phyloP scores from a whole-genome alignment of 1,140 invertebrate species.

The Drosophila triauraria region DNA sequence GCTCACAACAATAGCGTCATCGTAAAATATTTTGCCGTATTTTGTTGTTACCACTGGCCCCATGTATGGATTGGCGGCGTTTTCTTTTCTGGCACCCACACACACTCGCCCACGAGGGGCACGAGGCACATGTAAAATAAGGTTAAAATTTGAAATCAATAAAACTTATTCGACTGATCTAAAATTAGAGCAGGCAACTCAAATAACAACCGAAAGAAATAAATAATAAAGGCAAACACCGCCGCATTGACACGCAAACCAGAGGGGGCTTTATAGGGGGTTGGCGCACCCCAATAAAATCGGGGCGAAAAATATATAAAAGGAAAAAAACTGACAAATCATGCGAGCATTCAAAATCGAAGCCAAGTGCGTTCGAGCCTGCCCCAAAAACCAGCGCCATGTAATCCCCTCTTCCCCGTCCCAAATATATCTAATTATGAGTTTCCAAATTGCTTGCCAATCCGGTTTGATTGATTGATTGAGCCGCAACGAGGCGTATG shows the following conservation, averaged over 20 bases:
- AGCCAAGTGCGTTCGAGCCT: constrained; percentile 30
- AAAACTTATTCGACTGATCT: constrained; percentile 80
- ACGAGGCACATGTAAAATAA: constrained; percentile 68
- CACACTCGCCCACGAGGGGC: constrained; percentile 8
- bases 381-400: constrained; percentile 5
- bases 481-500: constrained; percentile 40
- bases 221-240: constrained; percentile 55
- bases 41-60: constrained; percentile 68
- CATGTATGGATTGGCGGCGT: constrained; percentile 51
- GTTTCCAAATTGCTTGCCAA: constrained; percentile 54
- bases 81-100: constrained; percentile 39
- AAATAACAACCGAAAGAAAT: constrained; percentile 50
- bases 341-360: constrained; percentile 50
- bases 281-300: background rate
- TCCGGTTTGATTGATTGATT: constrained; percentile 40
- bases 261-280: background rate
- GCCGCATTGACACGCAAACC: constrained; percentile 54
- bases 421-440: constrained; percentile 33
- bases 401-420: too few relatives aligned
- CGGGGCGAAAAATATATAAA: background rate
- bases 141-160: constrained; percentile 84
- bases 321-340: constrained; percentile 61
- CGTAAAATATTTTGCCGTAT: constrained; percentile 77
- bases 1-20: constrained; percentile 77
- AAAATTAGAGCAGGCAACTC: constrained; percentile 70